Percentiles rank a stretch among this genome's conserved stretches.
Evolutionary conservation across 2,888 invertebrate species (phyloP).

Genomic region (Auanema freiburgensis): DNA sequence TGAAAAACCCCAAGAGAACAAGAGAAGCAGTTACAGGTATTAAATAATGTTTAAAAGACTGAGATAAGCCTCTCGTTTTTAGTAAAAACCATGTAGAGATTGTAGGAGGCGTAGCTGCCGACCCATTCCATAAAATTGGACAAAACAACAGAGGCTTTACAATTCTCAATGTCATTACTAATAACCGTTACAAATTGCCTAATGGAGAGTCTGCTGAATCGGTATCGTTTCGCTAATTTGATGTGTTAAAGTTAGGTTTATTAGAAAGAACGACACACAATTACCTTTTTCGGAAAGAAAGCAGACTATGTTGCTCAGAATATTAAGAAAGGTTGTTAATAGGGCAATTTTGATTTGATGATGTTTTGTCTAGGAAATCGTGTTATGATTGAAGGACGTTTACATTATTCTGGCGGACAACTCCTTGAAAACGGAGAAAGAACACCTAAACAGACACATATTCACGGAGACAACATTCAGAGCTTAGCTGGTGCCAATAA

Average conservation of each 20-base stretch:
- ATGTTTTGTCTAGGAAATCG: constrained; percentile 38
- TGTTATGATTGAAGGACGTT: constrained; percentile 48
- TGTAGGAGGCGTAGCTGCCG: constrained; percentile 51
- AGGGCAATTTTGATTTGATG: constrained; percentile 1
- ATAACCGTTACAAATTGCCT: constrained; percentile 25
- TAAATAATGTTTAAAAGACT: not conserved
- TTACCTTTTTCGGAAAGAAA: constrained; percentile 46
- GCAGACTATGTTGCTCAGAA: constrained; percentile 33
- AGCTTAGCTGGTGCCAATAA: constrained; percentile 25
- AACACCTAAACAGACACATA: constrained; percentile 41
- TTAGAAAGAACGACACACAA: constrained; percentile 40
- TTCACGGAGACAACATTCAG: constrained; percentile 42
- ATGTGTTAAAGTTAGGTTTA: constrained; percentile 8
- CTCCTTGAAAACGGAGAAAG: constrained; percentile 45
- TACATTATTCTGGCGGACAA: constrained; percentile 49
- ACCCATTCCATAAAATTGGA: constrained; percentile 35
- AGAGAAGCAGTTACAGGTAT: constrained; percentile 31
- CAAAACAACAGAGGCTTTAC: constrained; percentile 44
- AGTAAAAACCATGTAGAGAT: constrained; percentile 55
- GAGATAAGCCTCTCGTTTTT: not conserved
- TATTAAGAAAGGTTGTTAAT: constrained; percentile 32
- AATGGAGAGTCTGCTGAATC: constrained; percentile 25
- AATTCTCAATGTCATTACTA: constrained; percentile 53
- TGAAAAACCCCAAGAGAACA: constrained; percentile 24
- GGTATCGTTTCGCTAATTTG: constrained; percentile 6